Percentiles rank a stretch among this genome's conserved stretches.
phyloP scores from a whole-genome alignment of 1,140 invertebrate genomes.

The Drosophila elegans region DNA sequence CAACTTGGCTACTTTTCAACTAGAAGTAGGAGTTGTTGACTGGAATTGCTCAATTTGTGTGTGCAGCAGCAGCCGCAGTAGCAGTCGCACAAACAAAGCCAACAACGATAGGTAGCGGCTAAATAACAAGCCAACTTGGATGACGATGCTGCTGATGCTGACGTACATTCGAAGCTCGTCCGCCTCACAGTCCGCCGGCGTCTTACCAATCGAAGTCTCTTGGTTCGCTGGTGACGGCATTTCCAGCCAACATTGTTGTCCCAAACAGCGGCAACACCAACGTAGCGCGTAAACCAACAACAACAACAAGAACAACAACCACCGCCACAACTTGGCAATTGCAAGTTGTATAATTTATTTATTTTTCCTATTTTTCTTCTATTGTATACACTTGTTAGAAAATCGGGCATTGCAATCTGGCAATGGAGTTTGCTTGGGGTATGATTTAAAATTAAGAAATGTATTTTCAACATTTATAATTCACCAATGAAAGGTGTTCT shows the following conservation, averaged over 20 bases:
- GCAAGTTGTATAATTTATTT: conserved; percentile 66
- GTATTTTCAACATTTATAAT: too few species aligned
- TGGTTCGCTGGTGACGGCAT: conserved; percentile 61
- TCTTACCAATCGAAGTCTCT: conserved; percentile 41
- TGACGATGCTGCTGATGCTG: conserved; percentile 42
- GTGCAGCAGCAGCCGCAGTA: conserved; percentile 48
- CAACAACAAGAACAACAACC: conserved; percentile 19
- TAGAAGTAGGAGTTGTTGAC: conserved; percentile 82
- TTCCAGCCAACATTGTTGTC: conserved; percentile 48
- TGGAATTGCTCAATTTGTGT: conserved; percentile 82
- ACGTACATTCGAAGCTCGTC: conserved; percentile 45
- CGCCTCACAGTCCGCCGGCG: conserved; percentile 9
- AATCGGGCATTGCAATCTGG: conserved; percentile 3
- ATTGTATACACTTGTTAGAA: conserved; percentile 35
- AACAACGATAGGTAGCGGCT: conserved; percentile 31
- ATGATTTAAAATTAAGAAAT: background rate
- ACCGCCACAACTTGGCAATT: conserved; percentile 45
- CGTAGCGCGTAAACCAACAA: conserved; percentile 48
- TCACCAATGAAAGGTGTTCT: too few species aligned
- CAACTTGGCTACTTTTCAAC: conserved; percentile 77
- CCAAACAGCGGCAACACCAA: conserved; percentile 62
- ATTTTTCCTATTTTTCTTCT: conserved; percentile 44
- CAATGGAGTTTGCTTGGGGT: background rate
- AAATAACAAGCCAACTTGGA: conserved; percentile 51
- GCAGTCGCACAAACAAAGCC: conserved; percentile 39